Conservation (phyloP, 92 coral and sea anemone species). For the Heteractis magnifica region DNA sequence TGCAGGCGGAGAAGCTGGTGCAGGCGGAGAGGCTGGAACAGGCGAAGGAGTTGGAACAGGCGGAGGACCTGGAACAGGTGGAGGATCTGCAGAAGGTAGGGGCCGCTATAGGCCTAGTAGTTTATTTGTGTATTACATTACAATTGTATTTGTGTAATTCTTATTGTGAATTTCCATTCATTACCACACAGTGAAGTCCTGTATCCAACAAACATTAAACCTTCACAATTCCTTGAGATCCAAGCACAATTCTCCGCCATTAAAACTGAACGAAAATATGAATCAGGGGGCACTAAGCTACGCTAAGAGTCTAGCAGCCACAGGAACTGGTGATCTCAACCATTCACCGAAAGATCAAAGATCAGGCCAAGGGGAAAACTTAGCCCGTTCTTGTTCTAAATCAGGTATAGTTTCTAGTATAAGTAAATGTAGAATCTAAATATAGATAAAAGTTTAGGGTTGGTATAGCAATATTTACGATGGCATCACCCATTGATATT, state of each 20-base stretch:
- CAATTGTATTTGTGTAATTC: not conserved
- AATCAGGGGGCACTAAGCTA: slow-evolving; percentile 28
- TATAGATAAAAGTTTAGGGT: not conserved
- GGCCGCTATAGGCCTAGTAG: not conserved
- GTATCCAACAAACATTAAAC: slow-evolving; percentile 25
- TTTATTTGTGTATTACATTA: not conserved
- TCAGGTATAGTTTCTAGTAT: not conserved
- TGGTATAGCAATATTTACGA: no score
- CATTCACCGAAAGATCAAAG: slow-evolving; percentile 36
- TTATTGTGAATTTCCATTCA: not conserved
- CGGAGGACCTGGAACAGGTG: slow-evolving; percentile 1
- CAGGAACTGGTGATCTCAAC: not conserved
- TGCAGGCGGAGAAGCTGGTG: not conserved
- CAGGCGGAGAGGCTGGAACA: not conserved
- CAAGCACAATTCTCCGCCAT: slow-evolving; percentile 28
- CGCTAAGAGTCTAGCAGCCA: slow-evolving; percentile 25
- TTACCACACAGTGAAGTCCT: not conserved
- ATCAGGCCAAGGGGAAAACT: slow-evolving; percentile 47
- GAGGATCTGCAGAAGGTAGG: not conserved
- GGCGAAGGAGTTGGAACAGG: not conserved
- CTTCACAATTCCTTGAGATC: slow-evolving; percentile 36
- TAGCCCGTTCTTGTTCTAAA: slow-evolving; percentile 30
- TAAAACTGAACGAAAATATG: slow-evolving; percentile 20
- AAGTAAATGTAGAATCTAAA: not conserved
- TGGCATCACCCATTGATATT: no score